Base-by-base conservation (phyloP, 64 coral and sea anemone species). In the Cladopsammia gracilis region DNA sequence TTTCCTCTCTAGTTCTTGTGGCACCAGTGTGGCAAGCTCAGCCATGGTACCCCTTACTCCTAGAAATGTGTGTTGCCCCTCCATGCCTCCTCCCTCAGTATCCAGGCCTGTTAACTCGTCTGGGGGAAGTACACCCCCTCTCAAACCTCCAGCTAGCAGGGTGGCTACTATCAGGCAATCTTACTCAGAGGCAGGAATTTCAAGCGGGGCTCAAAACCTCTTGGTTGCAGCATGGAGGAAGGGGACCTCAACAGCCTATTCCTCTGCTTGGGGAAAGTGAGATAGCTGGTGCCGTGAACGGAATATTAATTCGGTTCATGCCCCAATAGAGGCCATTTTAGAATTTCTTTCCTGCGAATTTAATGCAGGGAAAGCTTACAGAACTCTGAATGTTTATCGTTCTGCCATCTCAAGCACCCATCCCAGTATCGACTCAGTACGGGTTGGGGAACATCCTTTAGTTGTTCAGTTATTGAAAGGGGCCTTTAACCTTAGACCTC, bases 401-500 rank as follows among this genome's bases (percentile, higher is more conserved):
- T 92, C 80, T 64, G 80, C 81, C 57, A 92, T 76, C 70, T 86
- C 90, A 48, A 73, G 70, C 48, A 77, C 80, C 56, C 90, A 86
- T 49, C 50, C 90, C 71, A 25, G 74, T 51, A 73, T 84, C 58
- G 77, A 92, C 45, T 19, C 64, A 4, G 42, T 71, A 4, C 15
- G 79, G 10, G 78, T 84, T 15, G 78, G 65, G 13, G 78, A 83
- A 25, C 89, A 91, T 34, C 89, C 89, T 13, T 92, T 84, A 83
- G 64, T 83, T 57, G 25, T 57, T n/a, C 89, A 92, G 50, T 46
- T 92, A 46, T 18, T 89, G 53, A 89, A 89, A 64, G 73, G 87
- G 11, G 26, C 45, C 1, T 89, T 75, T 75, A 73, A 92, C 20
- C 58, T 71, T 23, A 54, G 79, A 82, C 89, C 78, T 15, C 89